Evolutionary conservation across 2,797 vertebrate species (phyloP).

Genomic region (Diglossa cyanea): DNA sequence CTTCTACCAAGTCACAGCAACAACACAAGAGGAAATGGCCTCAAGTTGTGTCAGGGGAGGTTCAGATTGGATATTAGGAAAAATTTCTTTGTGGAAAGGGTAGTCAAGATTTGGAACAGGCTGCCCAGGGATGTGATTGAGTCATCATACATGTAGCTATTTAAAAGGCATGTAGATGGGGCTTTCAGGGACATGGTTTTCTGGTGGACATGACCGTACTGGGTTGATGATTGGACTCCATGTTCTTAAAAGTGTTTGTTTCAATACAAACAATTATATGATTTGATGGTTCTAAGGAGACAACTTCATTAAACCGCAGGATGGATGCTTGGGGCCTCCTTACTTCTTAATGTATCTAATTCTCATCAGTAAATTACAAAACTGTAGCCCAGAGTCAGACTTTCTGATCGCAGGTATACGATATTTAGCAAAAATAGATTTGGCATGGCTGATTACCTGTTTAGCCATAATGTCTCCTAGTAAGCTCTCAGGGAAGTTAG

Average conservation of each 20-base stretch:
- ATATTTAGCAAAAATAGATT: conserved; percentile 27
- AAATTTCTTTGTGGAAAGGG: neutral
- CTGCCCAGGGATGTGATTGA: neutral
- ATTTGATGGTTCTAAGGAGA: neutral
- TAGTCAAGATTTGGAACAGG: neutral
- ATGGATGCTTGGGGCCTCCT: neutral
- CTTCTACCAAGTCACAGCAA: neutral
- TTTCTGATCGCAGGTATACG: neutral
- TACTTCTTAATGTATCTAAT: neutral
- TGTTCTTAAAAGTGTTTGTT: neutral
- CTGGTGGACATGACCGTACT: rapidly evolving
- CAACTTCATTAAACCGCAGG: neutral
- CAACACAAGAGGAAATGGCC: neutral
- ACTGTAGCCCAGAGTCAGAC: neutral
- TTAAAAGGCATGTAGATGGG: neutral
- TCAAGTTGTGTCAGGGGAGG: neutral
- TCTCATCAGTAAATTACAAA: neutral
- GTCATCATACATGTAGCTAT: neutral
- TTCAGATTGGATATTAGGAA: neutral
- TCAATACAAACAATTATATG: neutral
- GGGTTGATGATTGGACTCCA: neutral
- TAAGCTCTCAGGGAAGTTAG: neutral
- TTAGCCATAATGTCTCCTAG: neutral
- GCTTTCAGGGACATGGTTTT: neutral
- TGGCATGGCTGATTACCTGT: conserved; percentile 2